Base-by-base conservation (phyloP, 2,888 invertebrate species). In the Melinaea marsaeus region DNA sequence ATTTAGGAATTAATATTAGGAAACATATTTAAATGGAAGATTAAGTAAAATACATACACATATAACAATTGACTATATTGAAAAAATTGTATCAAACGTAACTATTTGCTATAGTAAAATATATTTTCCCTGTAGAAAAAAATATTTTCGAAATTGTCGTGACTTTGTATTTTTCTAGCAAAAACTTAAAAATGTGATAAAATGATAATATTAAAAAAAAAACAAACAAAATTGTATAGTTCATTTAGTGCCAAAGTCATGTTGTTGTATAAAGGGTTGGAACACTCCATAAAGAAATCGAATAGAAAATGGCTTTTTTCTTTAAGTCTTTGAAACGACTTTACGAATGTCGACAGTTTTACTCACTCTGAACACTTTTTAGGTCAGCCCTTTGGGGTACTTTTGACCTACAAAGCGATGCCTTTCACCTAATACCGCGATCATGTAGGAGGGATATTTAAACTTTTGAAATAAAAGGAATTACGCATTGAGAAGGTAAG, bases 351-450 rank as follows among this genome's bases (percentile, higher is more conserved):
- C 64, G 62, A 62, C 62, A 58, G 64, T 57, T 62, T 61, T 60
- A 67, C 65, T 65, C 65, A 65, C 57, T 55, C 55, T 34, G 58
- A 58, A 51, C 55, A 69, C 66, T 67, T 70, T 70, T 69, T 65
- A 70, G 69, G 69, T 70, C 69, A 70, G 68, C 66, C 58, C 66
- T 63, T 67, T 65, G 63, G 65, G 66, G 64, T 64, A 65, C 68
- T 68, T 66, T 69, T 70, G 69, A 70, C 69, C 69, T 65, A 70
- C 62, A 69, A 69, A 70, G 65, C 59, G 65, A 70, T 66, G 64
- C 66, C 66, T 67, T 67, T 64, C 66, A 64, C 60, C 69, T 69
- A 69, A 65, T 65, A 61, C 65, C 65, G 55, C 58, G 62, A 45
- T 54, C 37, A 51, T 51, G 51, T 51, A 55, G 55, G 60, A 58